A percentile compares a stretch with the other conserved stretches of the same genome.
phyloP scores from a whole-genome alignment of 1,140 invertebrate genomes.

The Notospermus geniculatus region DNA sequence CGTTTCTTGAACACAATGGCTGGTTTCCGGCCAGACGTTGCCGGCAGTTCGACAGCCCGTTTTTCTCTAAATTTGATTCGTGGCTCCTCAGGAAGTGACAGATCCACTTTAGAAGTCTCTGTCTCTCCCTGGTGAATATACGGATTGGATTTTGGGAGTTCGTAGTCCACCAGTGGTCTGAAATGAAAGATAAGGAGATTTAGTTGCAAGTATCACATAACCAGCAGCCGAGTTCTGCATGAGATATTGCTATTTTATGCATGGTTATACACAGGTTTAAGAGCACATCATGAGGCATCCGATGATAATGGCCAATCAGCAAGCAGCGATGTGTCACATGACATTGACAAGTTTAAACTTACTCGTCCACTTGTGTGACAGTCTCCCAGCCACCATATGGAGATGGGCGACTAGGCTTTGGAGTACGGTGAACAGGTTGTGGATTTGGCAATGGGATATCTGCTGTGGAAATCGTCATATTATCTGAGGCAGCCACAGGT shows the following conservation, averaged over 20 bases:
- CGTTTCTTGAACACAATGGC: conserved; percentile 46
- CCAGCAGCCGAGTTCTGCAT: neutral
- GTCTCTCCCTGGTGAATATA: conserved; percentile 10
- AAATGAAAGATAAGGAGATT: conserved; percentile 8
- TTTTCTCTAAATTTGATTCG: conserved; percentile 47
- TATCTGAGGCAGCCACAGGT: too few relatives aligned
- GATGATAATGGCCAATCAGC: too few relatives aligned
- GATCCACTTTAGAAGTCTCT: conserved; percentile 14
- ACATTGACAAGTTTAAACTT: neutral
- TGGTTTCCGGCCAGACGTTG: conserved; percentile 19
- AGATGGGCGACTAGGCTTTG: neutral
- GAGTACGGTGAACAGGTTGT: neutral
- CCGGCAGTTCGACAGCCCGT: conserved; percentile 34
- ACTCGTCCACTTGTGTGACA: conserved; percentile 2
- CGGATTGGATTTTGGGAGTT: conserved; percentile 19
- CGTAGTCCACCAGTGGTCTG: conserved; percentile 8
- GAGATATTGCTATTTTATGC: neutral
- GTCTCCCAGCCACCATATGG: conserved; percentile 8
- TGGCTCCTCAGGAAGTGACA: conserved; percentile 14
- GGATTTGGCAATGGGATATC: neutral
- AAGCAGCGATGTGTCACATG: neutral
- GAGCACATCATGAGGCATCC: neutral
- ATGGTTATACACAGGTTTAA: neutral
- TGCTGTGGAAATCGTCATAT: neutral
- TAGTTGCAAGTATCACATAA: neutral